Evolutionary conservation across 2,888 invertebrate species (phyloP).

Genomic region (Polydrusus cervinus): DNA sequence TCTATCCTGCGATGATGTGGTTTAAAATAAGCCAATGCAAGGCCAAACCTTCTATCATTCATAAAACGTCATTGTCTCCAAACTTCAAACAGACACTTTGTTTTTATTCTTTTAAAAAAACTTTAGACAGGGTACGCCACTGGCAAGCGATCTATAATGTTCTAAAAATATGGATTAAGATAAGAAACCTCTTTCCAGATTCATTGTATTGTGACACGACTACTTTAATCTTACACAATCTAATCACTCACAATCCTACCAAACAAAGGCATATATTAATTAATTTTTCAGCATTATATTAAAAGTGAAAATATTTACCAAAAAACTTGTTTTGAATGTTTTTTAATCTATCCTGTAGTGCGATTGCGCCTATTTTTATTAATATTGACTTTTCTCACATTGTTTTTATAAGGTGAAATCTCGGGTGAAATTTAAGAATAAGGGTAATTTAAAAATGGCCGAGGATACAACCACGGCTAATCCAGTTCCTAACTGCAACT

Average conservation of each 20-base stretch:
- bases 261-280: background rate
- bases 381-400: background rate
- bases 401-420: too few relatives aligned
- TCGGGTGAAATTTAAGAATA: too few relatives aligned
- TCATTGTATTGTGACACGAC: background rate
- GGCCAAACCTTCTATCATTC: too few relatives aligned
- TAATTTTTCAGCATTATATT: background rate
- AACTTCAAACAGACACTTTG: too few relatives aligned
- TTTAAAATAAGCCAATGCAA: too few relatives aligned
- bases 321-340: conserved; percentile 2
- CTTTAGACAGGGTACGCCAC: background rate
- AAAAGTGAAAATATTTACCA: background rate
- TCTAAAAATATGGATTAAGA: conserved; percentile 11
- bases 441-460: background rate
- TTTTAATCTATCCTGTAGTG: background rate
- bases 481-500: conserved; percentile 14
- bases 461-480: background rate
- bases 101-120: too few relatives aligned
- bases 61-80: too few relatives aligned
- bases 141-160: background rate
- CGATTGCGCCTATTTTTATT: background rate
- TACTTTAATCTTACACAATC: background rate
- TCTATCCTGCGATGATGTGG: too few relatives aligned
- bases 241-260: conserved; percentile 6
- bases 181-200: conserved; percentile 8